phyloP scores from a whole-genome alignment of 2,888 invertebrate species.

The Tricholauxania praeusta region DNA sequence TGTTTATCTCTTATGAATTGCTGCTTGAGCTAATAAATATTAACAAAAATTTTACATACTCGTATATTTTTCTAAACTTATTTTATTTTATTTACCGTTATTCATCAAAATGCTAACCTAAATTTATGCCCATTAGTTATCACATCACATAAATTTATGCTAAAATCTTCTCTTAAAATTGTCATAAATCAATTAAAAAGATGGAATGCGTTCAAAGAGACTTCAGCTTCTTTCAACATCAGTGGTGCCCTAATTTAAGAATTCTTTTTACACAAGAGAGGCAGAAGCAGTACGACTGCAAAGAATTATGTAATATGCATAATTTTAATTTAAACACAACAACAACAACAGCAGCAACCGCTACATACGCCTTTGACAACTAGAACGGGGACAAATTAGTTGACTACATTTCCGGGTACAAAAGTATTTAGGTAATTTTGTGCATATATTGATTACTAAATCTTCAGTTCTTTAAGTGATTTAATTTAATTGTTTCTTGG shows the following conservation, averaged over 20 bases:
- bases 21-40: too few species aligned
- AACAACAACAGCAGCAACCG: neutral
- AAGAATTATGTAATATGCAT: conserved; percentile 8
- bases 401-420: conserved; percentile 41
- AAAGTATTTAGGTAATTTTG: too few species aligned
- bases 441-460: too few species aligned
- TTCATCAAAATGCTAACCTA: too few species aligned
- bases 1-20: too few species aligned
- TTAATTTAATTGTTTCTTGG: too few species aligned
- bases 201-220: conserved; percentile 12
- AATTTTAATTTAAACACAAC: conserved; percentile 9
- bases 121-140: too few species aligned
- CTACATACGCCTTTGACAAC: neutral
- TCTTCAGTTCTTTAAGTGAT: too few species aligned
- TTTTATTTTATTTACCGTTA: too few species aligned
- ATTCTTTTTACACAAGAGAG: neutral
- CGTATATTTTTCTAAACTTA: too few species aligned
- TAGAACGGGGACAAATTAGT: conserved; percentile 32
- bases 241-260: neutral
- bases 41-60: too few species aligned
- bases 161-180: neutral
- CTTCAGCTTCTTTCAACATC: neutral
- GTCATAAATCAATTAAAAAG: conserved; percentile 10
- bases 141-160: too few species aligned
- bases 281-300: neutral